Percentiles rank a stretch among this genome's conserved stretches.
These are phyloP conservation scores for Semnornis frantzii DNA, from an alignment of 2,113 vertebrate genomes.

Conservation along the genomic window DNA sequence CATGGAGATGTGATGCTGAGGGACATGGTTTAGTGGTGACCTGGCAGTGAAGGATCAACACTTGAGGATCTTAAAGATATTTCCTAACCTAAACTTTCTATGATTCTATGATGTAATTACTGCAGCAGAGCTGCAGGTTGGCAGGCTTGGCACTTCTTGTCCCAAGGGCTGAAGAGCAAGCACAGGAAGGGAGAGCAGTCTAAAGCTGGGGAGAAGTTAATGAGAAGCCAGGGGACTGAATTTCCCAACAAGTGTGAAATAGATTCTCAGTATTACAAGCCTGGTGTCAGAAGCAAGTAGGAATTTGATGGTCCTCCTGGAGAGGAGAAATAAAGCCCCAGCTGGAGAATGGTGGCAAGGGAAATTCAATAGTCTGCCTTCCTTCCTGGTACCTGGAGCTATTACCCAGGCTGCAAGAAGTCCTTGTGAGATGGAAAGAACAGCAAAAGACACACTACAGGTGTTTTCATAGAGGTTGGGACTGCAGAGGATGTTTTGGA, in stretches of 20 bases:
- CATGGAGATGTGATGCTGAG: background rate
- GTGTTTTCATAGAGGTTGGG: too few species aligned
- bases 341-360: background rate
- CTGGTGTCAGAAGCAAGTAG: background rate
- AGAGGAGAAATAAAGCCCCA: background rate
- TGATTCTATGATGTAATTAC: background rate
- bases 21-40: background rate
- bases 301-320: background rate
- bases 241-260: background rate
- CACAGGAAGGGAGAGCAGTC: rapidly evolving
- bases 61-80: too few species aligned
- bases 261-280: background rate
- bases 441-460: background rate
- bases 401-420: background rate
- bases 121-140: background rate
- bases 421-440: background rate
- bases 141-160: background rate
- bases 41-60: background rate
- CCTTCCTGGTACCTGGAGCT: background rate
- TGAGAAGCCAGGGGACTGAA: background rate
- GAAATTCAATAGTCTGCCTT: background rate
- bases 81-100: background rate
- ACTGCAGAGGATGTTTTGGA: background rate
- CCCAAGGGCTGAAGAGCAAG: background rate
- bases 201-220: rapidly evolving